Evolutionary conservation across 2,797 vertebrate species (phyloP), one percentile per base, ranked within the genome.

Genomic region (Cyclura pinguis): DNA sequence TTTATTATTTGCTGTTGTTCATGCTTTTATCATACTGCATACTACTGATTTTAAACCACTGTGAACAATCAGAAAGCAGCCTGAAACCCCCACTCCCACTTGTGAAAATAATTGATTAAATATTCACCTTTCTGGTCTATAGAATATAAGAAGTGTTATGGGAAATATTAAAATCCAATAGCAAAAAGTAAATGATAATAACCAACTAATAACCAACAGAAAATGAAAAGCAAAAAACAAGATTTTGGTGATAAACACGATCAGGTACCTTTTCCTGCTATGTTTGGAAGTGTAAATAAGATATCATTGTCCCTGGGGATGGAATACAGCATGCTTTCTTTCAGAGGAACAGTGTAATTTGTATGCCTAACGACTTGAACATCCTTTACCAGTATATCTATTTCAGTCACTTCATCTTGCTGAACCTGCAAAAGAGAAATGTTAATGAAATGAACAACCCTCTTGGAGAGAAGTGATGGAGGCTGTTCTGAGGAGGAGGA

Each of bases 351-450:
- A 0, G 96, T 96, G 94, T 98, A 98, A 92, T 97, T 98, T 16
- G 98, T 98, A 94, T 97, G 98, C 85, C 98, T 97, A 64, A 99
- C 96, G 91, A 98, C 97, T 95, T 97, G 96, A 92, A 97, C 97
- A 81, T 98, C 98, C 91, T 98, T 98, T 95, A 99, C 97, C 93
- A 99, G 96, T 94, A 99, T 97, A 92, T 98, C 98, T 95, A 99
- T 97, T 97, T 99, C 98, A 94, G 97, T 98, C 94, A 98, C 97
- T 62, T 99, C 98, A 86, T 98, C 98, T 95, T 99, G 98, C 90
- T 98, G 98, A 92, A 98, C 98, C 99, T 99, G 86, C 76, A 85
- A 93, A 94, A 96, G 90, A 87, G 90, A 85, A 64, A 93, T 18
- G 29, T 47, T 69, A 89, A 92, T 59, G 18, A 1, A n/a, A 0